Evolutionary conservation across 2,113 vertebrate genomes (phyloP).

Genomic region (Chaenogobius annularis): DNA sequence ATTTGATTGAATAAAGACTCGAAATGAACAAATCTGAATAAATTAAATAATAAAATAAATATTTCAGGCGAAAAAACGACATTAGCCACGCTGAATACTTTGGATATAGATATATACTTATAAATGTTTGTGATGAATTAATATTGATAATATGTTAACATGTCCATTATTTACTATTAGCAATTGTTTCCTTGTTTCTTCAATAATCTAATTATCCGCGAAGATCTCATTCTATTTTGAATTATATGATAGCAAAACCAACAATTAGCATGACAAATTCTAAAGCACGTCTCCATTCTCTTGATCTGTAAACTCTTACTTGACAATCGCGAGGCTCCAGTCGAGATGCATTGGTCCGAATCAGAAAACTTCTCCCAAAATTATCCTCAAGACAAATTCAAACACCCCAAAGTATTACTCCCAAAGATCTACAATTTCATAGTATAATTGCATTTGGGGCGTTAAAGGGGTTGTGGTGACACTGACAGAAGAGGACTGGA

Average conservation of each 20-base stretch:
- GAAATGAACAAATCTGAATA: too few species aligned
- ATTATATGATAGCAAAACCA: too few species aligned
- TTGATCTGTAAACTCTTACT: background rate
- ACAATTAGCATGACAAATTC: too few species aligned
- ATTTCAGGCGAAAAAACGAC: background rate
- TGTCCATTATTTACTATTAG: too few species aligned
- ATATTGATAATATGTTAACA: background rate
- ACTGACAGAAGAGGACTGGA: background rate
- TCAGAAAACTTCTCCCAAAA: background rate
- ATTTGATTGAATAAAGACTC: too few species aligned
- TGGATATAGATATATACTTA: too few species aligned
- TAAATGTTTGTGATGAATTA: background rate
- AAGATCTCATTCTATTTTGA: too few species aligned
- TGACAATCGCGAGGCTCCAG: background rate
- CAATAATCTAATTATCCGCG: too few species aligned
- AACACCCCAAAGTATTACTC: background rate
- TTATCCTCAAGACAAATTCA: background rate
- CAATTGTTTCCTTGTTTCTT: too few species aligned
- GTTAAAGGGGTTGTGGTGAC: background rate
- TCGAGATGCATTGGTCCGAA: background rate
- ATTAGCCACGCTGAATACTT: too few species aligned
- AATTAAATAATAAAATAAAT: background rate
- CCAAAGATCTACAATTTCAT: background rate
- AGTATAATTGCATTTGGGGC: background rate
- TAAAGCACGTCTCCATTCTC: background rate